Base-by-base conservation (phyloP, 2,113 vertebrate genomes). In the Nannobrachium achirus region DNA sequence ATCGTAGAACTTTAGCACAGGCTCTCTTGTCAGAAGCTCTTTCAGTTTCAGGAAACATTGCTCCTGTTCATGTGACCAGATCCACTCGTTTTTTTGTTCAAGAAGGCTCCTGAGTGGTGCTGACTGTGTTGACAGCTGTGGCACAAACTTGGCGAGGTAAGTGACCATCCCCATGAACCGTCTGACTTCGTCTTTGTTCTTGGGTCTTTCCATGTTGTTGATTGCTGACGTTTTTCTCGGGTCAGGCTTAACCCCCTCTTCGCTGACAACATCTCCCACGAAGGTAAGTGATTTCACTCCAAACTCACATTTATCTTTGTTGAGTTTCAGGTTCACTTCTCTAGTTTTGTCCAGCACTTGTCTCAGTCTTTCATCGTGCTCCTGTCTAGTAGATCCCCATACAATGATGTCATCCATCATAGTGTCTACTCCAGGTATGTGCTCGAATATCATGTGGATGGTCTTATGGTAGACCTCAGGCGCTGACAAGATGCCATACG, bases 391-490 rank as follows among this genome's bases (percentile, higher is more conserved):
- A 2, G 60, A 55, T 6, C 70, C 76, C 25, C 16, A 71, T 1
- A 65, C 48, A 2, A 78, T 78, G 8, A 73, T 59, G 11, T 73
- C 14, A 42, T 63, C 45, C 56, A 77, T 72, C 58, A 73, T 68
- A 11, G 69, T 73, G 6, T 57, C 25, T 3, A 76, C 75, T 2
- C 66, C 61, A 33, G 6, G 33, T 11, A 71, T 15, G 60, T 78
- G 56, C 46, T 78, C 59, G 53, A 63, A 71, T 6, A 71, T 60
- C 40, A 69, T 51, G 33, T 59, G 40, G 7, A 77, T 77, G 2
- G 66, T 77, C 25, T 83, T 78, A 52, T 77, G 69, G 40, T 72
- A 72, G 2, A 73, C 72, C 20, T 72, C 64, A 13, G 73, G 73
- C 13, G 69, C 64, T 1, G 55, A 73, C 4, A 64, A 25, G 10